Conservation (phyloP, 2,888 invertebrate species). For the Prosapia bicincta region DNA sequence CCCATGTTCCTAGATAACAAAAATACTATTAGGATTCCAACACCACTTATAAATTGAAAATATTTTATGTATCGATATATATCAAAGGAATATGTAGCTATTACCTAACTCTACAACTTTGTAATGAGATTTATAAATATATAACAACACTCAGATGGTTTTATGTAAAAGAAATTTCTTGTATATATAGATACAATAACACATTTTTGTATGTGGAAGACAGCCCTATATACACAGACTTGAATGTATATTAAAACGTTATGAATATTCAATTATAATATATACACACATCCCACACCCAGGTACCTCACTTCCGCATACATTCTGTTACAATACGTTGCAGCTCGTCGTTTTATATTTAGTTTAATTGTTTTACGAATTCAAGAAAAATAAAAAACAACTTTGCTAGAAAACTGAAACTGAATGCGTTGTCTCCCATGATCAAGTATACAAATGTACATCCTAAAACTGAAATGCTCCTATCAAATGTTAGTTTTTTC, state of each 20-base stretch:
- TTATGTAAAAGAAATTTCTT: not conserved
- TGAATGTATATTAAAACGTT: slow-evolving; percentile 5
- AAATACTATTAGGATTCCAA: not conserved
- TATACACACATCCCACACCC: not conserved
- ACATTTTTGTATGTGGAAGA: slow-evolving; percentile 34
- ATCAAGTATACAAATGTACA: not conserved
- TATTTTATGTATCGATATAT: not conserved
- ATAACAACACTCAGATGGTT: not conserved
- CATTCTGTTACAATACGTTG: not conserved
- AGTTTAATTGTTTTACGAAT: not conserved
- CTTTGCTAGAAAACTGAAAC: not conserved
- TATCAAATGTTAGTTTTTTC: not conserved
- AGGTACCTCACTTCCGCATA: not conserved
- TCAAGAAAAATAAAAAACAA: not conserved
- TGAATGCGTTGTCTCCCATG: not conserved
- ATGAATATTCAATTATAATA: slow-evolving; percentile 8
- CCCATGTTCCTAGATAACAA: not conserved
- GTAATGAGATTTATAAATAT: not conserved
- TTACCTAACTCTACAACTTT: not conserved
- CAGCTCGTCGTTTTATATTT: not conserved
- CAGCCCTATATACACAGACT: slow-evolving; percentile 37
- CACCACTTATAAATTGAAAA: not conserved
- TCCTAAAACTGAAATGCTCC: not conserved
- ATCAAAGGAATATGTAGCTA: not conserved
- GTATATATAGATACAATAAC: not conserved